Conservation (phyloP, 1,140 invertebrate genomes). For the Platyscapa corneri region DNA sequence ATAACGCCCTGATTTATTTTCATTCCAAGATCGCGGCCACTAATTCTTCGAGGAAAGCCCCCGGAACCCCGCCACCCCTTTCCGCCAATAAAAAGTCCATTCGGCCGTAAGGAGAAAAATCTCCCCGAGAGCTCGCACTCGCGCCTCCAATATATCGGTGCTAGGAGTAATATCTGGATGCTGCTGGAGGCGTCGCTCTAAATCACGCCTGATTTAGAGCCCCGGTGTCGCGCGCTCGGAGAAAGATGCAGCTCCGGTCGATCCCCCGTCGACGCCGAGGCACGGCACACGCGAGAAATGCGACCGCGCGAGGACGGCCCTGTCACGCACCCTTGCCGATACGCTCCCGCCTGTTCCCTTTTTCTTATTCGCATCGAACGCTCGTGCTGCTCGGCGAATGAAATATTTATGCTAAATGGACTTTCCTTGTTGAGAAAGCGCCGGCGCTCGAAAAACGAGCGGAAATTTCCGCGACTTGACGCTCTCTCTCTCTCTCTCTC, state of each 20-base stretch:
- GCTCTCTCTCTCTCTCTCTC: no score
- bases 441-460: no score
- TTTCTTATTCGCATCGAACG: neutral
- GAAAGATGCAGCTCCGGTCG: neutral
- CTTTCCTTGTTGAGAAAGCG: no score
- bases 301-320: neutral
- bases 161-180: neutral
- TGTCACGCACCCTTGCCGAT: no score
- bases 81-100: constrained; percentile 7
- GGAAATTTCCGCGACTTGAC: no score
- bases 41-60: neutral
- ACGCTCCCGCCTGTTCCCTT: neutral
- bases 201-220: constrained; percentile 43
- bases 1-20: neutral
- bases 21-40: neutral
- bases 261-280: neutral
- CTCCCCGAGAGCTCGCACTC: neutral
- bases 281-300: neutral
- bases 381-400: neutral
- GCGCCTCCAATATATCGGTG: neutral
- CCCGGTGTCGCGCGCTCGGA: neutral
- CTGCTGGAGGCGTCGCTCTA: constrained; percentile 33
- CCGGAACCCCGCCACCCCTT: neutral
- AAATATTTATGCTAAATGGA: no score
- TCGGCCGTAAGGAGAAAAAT: constrained; percentile 2